Percentiles rank a stretch among this genome's conserved stretches.
Evolutionary conservation across 2,113 vertebrate genomes (phyloP).

Genomic region (Rhodinocichla rosea): DNA sequence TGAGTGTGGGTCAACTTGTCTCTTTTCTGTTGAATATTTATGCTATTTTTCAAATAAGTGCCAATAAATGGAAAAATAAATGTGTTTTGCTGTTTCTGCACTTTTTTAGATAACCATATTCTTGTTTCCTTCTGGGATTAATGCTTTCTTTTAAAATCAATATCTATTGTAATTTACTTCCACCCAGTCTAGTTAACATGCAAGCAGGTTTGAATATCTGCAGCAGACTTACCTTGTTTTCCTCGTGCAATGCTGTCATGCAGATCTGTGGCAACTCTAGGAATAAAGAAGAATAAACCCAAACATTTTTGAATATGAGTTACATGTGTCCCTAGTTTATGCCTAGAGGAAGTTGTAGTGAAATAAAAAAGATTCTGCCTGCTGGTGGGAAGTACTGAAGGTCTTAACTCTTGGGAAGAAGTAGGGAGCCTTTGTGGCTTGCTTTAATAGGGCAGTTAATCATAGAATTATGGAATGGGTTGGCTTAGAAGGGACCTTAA

Average conservation of each 20-base stretch:
- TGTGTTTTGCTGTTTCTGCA: not conserved
- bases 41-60: constrained; percentile 59
- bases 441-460: not conserved
- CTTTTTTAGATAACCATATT: not conserved
- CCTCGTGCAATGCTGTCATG: not conserved
- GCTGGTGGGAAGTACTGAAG: not conserved
- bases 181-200: not conserved
- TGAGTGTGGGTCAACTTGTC: constrained; percentile 2
- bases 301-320: not conserved
- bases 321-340: not conserved
- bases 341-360: not conserved
- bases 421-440: not conserved
- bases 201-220: not conserved
- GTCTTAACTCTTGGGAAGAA: not conserved
- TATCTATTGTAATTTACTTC: not conserved
- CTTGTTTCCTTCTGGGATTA: not conserved
- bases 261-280: not conserved
- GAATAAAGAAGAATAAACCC: not conserved
- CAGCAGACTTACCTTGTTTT: not conserved
- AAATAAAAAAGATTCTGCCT: not conserved
- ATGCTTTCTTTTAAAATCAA: not conserved
- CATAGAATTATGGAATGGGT: not conserved
- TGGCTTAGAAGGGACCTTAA: not conserved
- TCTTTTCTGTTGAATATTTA: constrained; percentile 49
- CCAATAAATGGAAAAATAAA: constrained; percentile 48